These are phyloP conservation scores for Empis livida DNA, from an alignment of 2,888 invertebrate genomes.

Conservation along the genomic window DNA sequence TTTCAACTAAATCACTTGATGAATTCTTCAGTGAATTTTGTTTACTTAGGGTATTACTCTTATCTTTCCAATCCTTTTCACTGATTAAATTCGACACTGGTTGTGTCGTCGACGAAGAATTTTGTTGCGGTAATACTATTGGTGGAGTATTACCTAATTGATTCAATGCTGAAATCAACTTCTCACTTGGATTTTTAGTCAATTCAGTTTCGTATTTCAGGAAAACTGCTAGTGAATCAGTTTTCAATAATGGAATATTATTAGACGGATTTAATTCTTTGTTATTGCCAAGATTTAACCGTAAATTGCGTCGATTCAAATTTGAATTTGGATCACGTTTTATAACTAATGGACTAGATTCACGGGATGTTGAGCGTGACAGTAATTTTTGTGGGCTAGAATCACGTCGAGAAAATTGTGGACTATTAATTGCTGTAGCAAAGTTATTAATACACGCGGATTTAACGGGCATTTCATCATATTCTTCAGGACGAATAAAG, in stretches of 20 bases:
- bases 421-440: constrained; percentile 23
- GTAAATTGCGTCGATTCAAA: constrained; percentile 13
- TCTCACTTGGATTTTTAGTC: constrained; percentile 7
- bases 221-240: constrained; percentile 34
- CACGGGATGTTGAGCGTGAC: neutral
- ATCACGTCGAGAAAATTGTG: constrained; percentile 29
- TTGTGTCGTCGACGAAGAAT: constrained; percentile 8
- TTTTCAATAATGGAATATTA: constrained; percentile 22
- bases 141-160: neutral
- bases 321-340: constrained; percentile 11
- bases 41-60: constrained; percentile 32
- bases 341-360: constrained; percentile 9
- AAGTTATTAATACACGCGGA: constrained; percentile 34
- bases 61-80: constrained; percentile 32
- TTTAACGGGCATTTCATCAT: constrained; percentile 35
- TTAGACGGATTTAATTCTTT: neutral
- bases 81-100: constrained; percentile 6
- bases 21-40: constrained; percentile 31
- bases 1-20: constrained; percentile 7
- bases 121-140: constrained; percentile 8
- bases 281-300: constrained; percentile 8
- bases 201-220: constrained; percentile 34
- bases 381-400: constrained; percentile 15
- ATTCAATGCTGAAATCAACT: neutral
- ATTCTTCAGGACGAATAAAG: constrained; percentile 35